These are phyloP conservation scores for Cheilosia urbana DNA, from an alignment of 2,888 invertebrate species.

Conservation along the genomic window DNA sequence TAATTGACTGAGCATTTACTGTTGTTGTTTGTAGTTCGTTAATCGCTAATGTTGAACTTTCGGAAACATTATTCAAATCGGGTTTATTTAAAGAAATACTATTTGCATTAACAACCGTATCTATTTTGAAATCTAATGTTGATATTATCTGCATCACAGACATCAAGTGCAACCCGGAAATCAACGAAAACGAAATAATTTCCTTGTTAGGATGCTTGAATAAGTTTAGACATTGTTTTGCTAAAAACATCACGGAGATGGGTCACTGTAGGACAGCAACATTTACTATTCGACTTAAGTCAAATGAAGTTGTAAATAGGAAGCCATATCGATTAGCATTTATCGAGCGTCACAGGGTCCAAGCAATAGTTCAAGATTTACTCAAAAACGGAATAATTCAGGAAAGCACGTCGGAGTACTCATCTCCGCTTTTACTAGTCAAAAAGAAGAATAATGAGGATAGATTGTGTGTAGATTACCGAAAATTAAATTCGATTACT, in stretches of 20 bases:
- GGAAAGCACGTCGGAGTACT: constrained; percentile 36
- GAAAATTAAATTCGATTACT: too few relatives aligned
- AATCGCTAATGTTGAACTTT: too few relatives aligned
- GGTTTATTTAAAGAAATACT: too few relatives aligned
- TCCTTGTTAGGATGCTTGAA: constrained; percentile 20
- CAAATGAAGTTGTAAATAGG: constrained; percentile 18
- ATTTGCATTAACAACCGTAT: too few relatives aligned
- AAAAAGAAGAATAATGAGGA: constrained; percentile 34
- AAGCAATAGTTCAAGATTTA: constrained; percentile 32
- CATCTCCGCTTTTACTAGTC: constrained; percentile 30
- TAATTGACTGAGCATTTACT: too few relatives aligned
- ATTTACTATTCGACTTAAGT: constrained; percentile 21
- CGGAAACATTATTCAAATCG: too few relatives aligned
- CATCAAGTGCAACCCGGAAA: constrained; percentile 11
- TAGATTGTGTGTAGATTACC: too few relatives aligned
- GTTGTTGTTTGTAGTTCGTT: too few relatives aligned
- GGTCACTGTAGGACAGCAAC: not conserved
- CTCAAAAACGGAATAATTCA: constrained; percentile 30
- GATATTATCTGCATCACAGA: not conserved
- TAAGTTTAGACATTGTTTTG: constrained; percentile 32
- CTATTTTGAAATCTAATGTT: too few relatives aligned
- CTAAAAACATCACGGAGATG: constrained; percentile 19
- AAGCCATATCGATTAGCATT: constrained; percentile 40
- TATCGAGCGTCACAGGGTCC: constrained; percentile 17
- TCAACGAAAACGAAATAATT: not conserved